Conservation (phyloP, 2,888 invertebrate genomes). For the Sphinx pinastri region DNA sequence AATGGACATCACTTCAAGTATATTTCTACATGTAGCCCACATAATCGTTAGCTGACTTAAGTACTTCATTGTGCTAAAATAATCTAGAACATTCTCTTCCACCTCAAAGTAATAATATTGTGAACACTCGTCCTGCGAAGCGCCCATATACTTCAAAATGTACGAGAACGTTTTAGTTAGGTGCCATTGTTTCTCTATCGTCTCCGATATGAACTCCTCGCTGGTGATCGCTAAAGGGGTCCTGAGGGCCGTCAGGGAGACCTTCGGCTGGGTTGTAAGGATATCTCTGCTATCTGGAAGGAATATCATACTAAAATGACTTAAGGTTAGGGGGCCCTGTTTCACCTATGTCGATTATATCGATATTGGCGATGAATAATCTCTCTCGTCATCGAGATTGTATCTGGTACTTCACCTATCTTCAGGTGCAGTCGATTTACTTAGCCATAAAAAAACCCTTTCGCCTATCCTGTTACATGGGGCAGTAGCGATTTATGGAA, state of each 20-base stretch:
- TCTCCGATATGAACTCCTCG: slow-evolving; percentile 54
- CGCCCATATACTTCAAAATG: slow-evolving; percentile 54
- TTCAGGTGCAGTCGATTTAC: no score
- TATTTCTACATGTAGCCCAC: no score
- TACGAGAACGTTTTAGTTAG: slow-evolving; percentile 60
- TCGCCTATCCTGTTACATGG: no score
- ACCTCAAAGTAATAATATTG: slow-evolving; percentile 74
- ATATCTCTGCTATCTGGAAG: slow-evolving; percentile 53
- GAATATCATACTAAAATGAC: neutral
- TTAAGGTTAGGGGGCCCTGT: neutral
- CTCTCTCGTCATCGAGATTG: no score
- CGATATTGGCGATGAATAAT: no score
- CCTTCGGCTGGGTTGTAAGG: slow-evolving; percentile 47
- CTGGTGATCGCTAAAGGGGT: slow-evolving; percentile 56
- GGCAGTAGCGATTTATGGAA: no score
- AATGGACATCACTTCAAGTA: no score
- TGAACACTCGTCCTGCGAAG: slow-evolving; percentile 58
- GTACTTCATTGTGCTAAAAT: no score
- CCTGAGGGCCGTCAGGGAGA: slow-evolving; percentile 47
- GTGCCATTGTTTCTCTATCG: slow-evolving; percentile 64
- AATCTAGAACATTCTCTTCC: neutral
- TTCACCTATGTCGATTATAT: no score
- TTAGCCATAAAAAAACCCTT: no score
- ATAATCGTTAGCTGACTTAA: no score
- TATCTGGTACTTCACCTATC: no score